Evolutionary conservation across 92 coral and sea anemone species (phyloP).

Genomic region (Phenganax stokvisi): DNA sequence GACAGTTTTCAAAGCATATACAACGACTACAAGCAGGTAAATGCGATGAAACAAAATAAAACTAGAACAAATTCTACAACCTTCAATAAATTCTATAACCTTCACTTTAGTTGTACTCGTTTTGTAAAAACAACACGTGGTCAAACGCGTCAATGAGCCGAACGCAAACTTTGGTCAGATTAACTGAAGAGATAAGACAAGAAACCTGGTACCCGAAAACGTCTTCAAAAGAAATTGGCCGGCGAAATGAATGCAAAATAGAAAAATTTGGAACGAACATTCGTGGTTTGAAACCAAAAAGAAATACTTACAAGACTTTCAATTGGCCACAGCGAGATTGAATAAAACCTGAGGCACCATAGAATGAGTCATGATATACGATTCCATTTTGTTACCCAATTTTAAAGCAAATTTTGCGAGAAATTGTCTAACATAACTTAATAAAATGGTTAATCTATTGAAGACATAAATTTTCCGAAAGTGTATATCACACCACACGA

Average conservation of each 20-base stretch:
- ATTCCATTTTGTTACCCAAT: too few species aligned
- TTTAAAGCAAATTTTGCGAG: too few species aligned
- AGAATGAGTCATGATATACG: too few species aligned
- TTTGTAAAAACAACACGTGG: constrained; percentile 12
- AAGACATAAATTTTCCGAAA: too few species aligned
- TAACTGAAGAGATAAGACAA: neutral
- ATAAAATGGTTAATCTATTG: too few species aligned
- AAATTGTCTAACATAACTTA: too few species aligned
- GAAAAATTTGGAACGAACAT: constrained; percentile 31
- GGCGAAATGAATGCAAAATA: constrained; percentile 16
- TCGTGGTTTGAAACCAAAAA: constrained; percentile 32
- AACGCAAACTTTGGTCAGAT: neutral
- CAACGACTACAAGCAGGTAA: constrained; percentile 26
- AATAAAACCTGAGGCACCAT: too few species aligned
- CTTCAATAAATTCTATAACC: neutral
- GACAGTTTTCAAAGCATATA: constrained; percentile 7
- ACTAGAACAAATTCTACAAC: neutral
- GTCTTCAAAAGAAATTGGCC: constrained; percentile 16
- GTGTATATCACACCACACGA: too few species aligned
- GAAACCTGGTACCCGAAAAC: neutral
- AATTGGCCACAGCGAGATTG: constrained; percentile 18
- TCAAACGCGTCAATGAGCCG: constrained; percentile 5
- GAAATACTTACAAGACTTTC: constrained; percentile 24
- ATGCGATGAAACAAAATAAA: neutral
- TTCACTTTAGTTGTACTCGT: constrained; percentile 19